A percentile compares a stretch with the other conserved stretches of the same genome.
Conservation (phyloP, 2,113 vertebrate genomes). For the Eptesicus fuscus region DNA sequence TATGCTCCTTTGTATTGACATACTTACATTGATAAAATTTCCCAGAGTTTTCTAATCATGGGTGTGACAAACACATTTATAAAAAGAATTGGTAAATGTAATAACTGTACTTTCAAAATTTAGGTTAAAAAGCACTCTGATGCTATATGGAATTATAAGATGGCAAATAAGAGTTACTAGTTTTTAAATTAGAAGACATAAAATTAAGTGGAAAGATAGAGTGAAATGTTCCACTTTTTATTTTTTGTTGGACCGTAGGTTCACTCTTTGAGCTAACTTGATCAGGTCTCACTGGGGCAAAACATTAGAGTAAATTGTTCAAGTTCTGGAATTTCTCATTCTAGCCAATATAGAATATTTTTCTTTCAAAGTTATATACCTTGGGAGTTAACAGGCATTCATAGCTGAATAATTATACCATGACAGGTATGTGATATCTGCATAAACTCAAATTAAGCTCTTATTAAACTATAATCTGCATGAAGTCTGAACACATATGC, state of each 20-base stretch:
- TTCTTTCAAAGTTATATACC: conserved; percentile 49
- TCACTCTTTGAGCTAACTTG: conserved; percentile 2
- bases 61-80: conserved; percentile 59
- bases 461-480: conserved; percentile 75
- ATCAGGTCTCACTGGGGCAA: neutral
- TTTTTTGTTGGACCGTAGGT: neutral
- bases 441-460: conserved; percentile 81
- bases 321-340: conserved; percentile 76
- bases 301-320: conserved; percentile 56
- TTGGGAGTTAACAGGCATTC: conserved; percentile 68
- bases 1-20: conserved; percentile 56
- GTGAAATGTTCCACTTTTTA: neutral
- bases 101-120: neutral
- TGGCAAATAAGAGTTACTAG: neutral
- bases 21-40: conserved; percentile 59
- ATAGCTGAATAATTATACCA: conserved; percentile 69
- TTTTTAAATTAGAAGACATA: neutral
- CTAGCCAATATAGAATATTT: conserved; percentile 55
- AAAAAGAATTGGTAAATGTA: conserved; percentile 1
- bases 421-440: conserved; percentile 75
- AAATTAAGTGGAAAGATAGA: neutral
- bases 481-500: conserved; percentile 71
- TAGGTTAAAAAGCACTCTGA: neutral
- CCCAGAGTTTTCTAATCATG: conserved; percentile 52
- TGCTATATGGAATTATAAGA: neutral